Evolutionary conservation across 2,113 vertebrate species (phyloP), one percentile per base, ranked within the genome.

Genomic region (Lagopus leucura): DNA sequence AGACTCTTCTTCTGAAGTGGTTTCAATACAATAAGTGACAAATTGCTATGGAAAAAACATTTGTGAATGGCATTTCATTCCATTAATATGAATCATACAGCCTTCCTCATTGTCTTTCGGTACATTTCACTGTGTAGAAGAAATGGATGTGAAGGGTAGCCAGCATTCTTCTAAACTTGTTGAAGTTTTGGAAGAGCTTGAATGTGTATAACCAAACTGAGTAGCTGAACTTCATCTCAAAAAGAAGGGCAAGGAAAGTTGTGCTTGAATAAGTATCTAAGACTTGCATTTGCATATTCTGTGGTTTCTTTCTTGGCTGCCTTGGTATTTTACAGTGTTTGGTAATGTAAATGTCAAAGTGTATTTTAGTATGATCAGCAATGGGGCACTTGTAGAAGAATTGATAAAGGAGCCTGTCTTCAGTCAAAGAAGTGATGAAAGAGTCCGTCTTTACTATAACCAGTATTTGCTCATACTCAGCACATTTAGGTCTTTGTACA

Each of bases 11-110:
- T 94, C 82, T 95, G 73, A 94, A 95, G 93, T 94, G 88, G 93
- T 95, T 97, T 94, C 73, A 94, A 95, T 96, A 96, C 90, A 96
- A 90, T 94, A 95, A 94, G 88, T 72, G 91, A 86, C 80, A 93
- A 96, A 96, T 78, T 84, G n/a, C 63, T 82, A 90, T 89, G 94
- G 92, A 94, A 96, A 96, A 94, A 93, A 67, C 66, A 72, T 91
- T 95, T 91, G 76, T 86, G 76, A 96, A 90, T 81, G 82, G 86
- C 66, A 73, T 95, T 94, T 97, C 48, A 86, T 96, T 96, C 90
- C 90, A 50, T 1, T 24, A 36, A 16, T 36, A 12, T 94, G 94
- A 96, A 75, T 96, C 93, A 96, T 21, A 36, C 65, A 63, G 90
- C 66, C 61, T 88, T 94, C 69, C 45, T 96, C 54, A 67, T 92